Evolutionary conservation across 2,797 vertebrate species (phyloP).

Genomic region (Threskiornis aethiopicus): DNA sequence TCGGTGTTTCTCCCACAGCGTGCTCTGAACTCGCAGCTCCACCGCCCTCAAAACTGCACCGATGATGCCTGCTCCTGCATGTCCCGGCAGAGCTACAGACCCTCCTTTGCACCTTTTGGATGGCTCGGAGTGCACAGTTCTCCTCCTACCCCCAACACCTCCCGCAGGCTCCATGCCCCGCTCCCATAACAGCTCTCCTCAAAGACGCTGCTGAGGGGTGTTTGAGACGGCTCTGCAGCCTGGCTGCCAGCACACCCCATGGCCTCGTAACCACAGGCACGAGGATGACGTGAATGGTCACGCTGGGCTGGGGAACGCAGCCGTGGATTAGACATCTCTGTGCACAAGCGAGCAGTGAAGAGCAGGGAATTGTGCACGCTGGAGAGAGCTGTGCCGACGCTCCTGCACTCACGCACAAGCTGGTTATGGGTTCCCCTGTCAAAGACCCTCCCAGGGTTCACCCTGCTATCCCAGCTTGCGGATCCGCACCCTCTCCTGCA

Average conservation of each 20-base stretch:
- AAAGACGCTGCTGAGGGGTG: neutral
- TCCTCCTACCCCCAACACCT: neutral
- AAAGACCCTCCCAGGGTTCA: neutral
- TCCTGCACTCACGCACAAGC: neutral
- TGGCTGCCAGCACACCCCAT: neutral
- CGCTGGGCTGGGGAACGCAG: fast-evolving
- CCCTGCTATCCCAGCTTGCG: neutral
- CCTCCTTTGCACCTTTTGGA: neutral
- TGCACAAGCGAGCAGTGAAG: neutral
- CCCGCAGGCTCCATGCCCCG: neutral
- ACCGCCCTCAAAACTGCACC: fast-evolving
- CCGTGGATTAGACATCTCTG: neutral
- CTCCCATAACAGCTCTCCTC: neutral
- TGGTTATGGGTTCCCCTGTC: neutral
- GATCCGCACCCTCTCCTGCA: neutral
- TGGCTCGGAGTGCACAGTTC: neutral
- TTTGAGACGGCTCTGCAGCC: neutral
- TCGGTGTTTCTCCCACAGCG: neutral
- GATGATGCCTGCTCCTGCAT: neutral
- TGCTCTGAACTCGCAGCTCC: neutral
- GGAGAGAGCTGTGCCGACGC: neutral
- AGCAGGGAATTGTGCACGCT: fast-evolving
- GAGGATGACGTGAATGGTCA: fast-evolving
- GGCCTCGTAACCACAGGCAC: neutral
- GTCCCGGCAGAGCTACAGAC: neutral